A percentile compares a stretch with the other conserved stretches of the same genome.
Conservation (phyloP, 2,113 vertebrate genomes). For the Turnix velox region DNA sequence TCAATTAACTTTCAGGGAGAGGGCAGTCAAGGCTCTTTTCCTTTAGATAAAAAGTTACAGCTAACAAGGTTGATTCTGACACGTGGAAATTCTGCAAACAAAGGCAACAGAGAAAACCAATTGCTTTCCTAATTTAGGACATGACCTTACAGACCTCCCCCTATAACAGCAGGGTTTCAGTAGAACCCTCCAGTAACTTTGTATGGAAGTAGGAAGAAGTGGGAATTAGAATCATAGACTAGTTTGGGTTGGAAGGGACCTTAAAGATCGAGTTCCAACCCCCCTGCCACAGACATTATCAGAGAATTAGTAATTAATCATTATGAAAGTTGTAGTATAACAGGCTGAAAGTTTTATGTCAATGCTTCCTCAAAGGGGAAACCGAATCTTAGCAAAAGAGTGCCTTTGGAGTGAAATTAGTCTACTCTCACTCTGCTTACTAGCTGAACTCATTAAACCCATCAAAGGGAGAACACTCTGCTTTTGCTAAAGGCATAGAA, state of each 20-base stretch:
- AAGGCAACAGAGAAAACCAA: neutral
- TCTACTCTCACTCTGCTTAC: neutral
- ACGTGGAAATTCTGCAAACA: neutral
- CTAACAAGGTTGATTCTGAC: neutral
- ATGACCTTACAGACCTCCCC: neutral
- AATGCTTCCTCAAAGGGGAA: neutral
- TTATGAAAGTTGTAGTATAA: neutral
- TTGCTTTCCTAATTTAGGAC: neutral
- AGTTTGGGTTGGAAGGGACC: too few relatives aligned
- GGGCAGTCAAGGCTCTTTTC: neutral
- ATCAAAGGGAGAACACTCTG: neutral
- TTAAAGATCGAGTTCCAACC: too few relatives aligned
- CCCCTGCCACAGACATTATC: too few relatives aligned
- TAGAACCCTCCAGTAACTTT: neutral
- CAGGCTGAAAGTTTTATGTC: neutral
- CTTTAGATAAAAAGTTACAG: neutral
- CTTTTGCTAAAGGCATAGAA: neutral
- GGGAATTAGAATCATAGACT: too few relatives aligned
- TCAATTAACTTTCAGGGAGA: neutral
- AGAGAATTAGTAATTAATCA: neutral
- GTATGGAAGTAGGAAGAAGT: too few relatives aligned
- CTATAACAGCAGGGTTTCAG: fast-evolving
- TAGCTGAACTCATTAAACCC: neutral
- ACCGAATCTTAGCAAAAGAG: neutral
- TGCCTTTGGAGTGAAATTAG: neutral